Evolutionary conservation across 2,113 vertebrate species (phyloP), one percentile per base, ranked within the genome.

Genomic region (Alces alces): DNA sequence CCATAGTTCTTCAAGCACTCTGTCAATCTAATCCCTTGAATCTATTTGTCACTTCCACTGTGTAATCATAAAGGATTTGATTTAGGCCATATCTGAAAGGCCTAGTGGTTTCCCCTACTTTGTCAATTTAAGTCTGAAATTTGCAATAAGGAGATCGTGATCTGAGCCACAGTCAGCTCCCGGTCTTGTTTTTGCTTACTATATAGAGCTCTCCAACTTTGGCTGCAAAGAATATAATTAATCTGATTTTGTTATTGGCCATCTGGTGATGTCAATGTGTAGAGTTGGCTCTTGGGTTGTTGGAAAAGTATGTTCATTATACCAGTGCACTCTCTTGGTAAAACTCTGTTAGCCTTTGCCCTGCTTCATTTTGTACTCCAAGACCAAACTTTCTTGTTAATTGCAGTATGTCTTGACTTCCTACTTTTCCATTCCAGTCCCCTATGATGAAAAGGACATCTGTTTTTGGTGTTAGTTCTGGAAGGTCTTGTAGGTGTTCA

Each of bases 131-230:
- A 70, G 64, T 70, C 17, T 70, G n/a, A 70, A 70, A 36, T 36
- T 66, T 21, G 4, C n/a, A 66, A 70, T 11, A 70, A 70, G n/a
- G 17, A 70, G 19, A 36, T 70, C n/a, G 36, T 36, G 17, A 70
- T 70, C 64, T 70, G 64, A 70, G n/a, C 9, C 64, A 66, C 64
- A 66, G 64, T 66, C n/a, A 66, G 64, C 33, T 36, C 64, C 64
- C 0, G 0, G 1, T 66, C 64, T 66, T 1, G 0, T 36, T 66
- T 66, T 36, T 66, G 64, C 33, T 36, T 33, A 36, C 64, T 21
- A 2, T 66, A 36, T 11, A 36, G 64, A 70, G n/a, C n/a, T 70
- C 17, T 21, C 64, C 64, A 36, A 36, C n/a, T 70, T 70, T 36
- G 64, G n/a, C 17, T 70, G 16, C 17, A 70, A 70, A 36, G n/a